Evolutionary conservation across 2,888 invertebrate genomes (phyloP), one percentile per base, ranked within the genome.

Genomic region (Chesias legatella): DNA sequence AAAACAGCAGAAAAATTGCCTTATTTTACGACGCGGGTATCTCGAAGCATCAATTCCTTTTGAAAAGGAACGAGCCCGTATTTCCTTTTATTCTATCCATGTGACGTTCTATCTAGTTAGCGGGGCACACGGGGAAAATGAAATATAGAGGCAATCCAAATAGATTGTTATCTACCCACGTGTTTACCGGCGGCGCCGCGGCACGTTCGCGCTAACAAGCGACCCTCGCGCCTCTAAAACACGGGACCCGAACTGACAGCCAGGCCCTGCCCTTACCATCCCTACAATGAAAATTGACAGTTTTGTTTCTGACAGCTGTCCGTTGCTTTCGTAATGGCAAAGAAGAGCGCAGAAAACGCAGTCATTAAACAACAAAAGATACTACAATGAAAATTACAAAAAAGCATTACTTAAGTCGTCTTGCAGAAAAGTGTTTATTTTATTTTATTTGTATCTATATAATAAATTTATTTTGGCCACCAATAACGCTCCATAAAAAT

Each of bases 101-200:
- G 72, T 63, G 73, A 68, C 61, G 76, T 78, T 81, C 73, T 78
- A 79, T 84, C 86, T 83, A 88, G 88, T 88, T 88, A 88, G 79
- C 77, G 76, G 72, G 73, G 67, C 63, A 67, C 65, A 73, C 75
- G 74, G 81, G 80, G 85, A 86, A 88, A 88, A 89, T 88, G 85
- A 88, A 81, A 88, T 89, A 89, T 86, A 88, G 85, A 82, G 83
- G 83, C 89, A 89, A 89, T 88, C 80, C 86, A 82, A 86, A 83
- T 81, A 85, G 88, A 88, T 88, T 83, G 88, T 88, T 88, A 88
- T 89, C 88, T 81, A 82, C 84, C 83, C 88, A 82, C 84, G 83
- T 85, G 85, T 86, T 85, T 84, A 78, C 86, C 79, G 79, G 79
- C 72, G 77, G 71, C 74, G 75, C 67, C 72, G 78, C 68, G 80